Conservation (phyloP, 2,797 vertebrate genomes). For the Brotula barbata region DNA sequence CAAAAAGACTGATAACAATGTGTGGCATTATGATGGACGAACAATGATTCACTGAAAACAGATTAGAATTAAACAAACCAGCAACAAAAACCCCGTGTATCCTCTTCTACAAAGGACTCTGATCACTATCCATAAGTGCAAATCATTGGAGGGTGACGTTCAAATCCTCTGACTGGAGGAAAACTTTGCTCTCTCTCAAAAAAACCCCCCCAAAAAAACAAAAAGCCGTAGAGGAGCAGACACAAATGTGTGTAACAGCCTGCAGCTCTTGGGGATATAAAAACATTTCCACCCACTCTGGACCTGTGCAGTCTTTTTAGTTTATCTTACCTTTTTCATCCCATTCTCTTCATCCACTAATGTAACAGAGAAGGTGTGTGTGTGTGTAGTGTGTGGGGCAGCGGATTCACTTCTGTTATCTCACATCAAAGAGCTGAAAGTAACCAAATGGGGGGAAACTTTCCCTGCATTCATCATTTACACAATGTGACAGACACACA, state of each 20-base stretch:
- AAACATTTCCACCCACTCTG: slow-evolving; percentile 22
- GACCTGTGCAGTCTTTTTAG: slow-evolving; percentile 4
- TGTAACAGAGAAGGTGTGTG: slow-evolving; percentile 4
- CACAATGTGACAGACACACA: neutral
- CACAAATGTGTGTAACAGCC: no score
- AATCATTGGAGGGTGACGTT: slow-evolving; percentile 13
- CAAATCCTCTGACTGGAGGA: slow-evolving; percentile 13
- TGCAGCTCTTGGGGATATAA: slow-evolving; percentile 2
- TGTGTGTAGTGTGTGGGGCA: neutral
- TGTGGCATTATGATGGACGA: no score
- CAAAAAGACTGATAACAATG: no score
- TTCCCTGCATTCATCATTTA: slow-evolving; percentile 23
- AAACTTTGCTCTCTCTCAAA: neutral
- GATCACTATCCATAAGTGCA: slow-evolving; percentile 10
- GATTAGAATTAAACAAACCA: slow-evolving; percentile 9
- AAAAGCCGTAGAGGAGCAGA: no score
- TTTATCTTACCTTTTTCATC: slow-evolving; percentile 20
- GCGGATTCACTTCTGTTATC: slow-evolving; percentile 59
- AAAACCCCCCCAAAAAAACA: no score
- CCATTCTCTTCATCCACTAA: slow-evolving; percentile 39
- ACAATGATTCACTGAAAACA: slow-evolving; percentile 19
- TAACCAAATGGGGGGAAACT: slow-evolving; percentile 11
- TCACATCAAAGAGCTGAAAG: slow-evolving; percentile 52
- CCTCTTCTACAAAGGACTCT: slow-evolving; percentile 7
- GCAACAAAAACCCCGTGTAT: no score